Percentiles rank a stretch among this genome's conserved stretches.
phyloP scores from a whole-genome alignment of 2,797 vertebrate species.

The Ptychadena robeensis region DNA sequence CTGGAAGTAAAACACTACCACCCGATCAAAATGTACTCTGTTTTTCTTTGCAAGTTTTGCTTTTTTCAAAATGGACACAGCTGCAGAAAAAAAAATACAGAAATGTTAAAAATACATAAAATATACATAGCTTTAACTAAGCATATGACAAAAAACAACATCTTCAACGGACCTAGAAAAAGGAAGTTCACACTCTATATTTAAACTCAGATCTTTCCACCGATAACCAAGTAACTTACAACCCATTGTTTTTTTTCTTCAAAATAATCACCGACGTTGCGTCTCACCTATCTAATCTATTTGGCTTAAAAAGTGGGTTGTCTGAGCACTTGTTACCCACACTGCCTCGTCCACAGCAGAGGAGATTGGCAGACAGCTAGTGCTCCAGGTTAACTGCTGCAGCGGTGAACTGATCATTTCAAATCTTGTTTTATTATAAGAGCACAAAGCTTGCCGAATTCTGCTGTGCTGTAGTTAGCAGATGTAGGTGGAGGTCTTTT shows the following conservation, averaged over 20 bases:
- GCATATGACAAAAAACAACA: background rate
- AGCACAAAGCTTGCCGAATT: background rate
- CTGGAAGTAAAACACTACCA: slow-evolving; percentile 95
- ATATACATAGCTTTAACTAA: background rate
- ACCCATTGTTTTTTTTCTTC: no score
- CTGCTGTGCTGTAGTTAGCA: background rate
- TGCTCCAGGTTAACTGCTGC: background rate
- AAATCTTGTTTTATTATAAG: background rate
- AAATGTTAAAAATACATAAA: background rate
- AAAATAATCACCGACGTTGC: background rate
- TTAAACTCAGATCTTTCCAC: background rate
- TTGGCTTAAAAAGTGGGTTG: background rate
- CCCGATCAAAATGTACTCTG: slow-evolving; percentile 89
- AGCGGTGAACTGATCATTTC: background rate
- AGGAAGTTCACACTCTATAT: no score
- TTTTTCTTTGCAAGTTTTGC: slow-evolving; percentile 81
- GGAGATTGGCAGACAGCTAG: background rate
- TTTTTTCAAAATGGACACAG: slow-evolving; percentile 91
- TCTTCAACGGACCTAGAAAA: no score
- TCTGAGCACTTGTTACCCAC: background rate
- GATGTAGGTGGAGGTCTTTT: background rate
- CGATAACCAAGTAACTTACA: background rate
- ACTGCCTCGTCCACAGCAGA: background rate
- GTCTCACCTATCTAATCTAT: background rate
- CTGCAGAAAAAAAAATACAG: slow-evolving; percentile 69